Base-by-base conservation (phyloP, 2,113 vertebrate genomes). In the Bostrychus sinensis region DNA sequence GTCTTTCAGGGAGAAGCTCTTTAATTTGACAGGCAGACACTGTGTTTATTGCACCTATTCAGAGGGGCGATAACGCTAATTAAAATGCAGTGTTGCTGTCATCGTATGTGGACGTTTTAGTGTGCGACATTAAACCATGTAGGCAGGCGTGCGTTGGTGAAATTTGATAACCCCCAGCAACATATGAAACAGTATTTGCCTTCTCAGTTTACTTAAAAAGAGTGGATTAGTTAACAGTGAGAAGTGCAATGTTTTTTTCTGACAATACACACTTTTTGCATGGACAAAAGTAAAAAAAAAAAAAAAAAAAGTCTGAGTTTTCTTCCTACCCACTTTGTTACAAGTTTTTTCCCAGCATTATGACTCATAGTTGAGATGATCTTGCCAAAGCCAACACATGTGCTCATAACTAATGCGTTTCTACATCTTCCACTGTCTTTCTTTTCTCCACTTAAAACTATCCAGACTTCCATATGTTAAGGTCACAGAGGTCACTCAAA, bases 1-100 rank as follows among this genome's bases (percentile, higher is more conserved):
- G 63, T 63, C 56, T 85, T 85, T 81, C 75, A 83, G 28, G 53
- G 32, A 70, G 63, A 66, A 59, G 28, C 53, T 26, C 56, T 70
- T 72, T 53, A 60, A 82, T 79, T 56, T 78, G 58, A 77, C 66
- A 39, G 32, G 55, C 38, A 53, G 50, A 39, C 11, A 10, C 16
- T 3, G 14, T 1, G 26, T 64, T 25, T 20, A 70, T 9, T 53
- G 48, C 50, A 17, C 48, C 16, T 23, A 38, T 37, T 22, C 16
- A 51, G 8, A 50, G 16, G 26, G 57, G 8, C 38, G 22, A 36
- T 62, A 23, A 34, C 46, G 46, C 4, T 41, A 3, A 55, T 62
- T 14, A 9, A 13, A 17, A 8, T 58, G 17, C 8, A 39, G 14
- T 42, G 22, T 14, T 17, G 20, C 10, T 42, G 14, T 39, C 16